Evolutionary conservation across 2,797 vertebrate genomes (phyloP).

Genomic region (Chloroceryle amazona): DNA sequence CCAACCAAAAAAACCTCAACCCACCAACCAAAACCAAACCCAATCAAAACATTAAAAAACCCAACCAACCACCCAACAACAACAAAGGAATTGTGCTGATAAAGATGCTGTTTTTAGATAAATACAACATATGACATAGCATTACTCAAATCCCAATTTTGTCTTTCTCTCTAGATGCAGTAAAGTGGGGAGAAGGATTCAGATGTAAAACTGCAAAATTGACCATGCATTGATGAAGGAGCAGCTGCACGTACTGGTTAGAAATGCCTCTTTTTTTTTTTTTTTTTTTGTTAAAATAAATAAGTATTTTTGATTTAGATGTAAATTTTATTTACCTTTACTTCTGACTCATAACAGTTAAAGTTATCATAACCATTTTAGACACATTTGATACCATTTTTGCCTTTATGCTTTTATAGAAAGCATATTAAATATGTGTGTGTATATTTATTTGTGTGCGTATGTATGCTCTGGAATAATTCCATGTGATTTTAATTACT

Average conservation of each 20-base stretch:
- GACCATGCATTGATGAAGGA: neutral
- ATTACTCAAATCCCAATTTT: conserved; percentile 9
- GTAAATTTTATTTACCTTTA: neutral
- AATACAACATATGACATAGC: neutral
- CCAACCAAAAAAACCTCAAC: no score
- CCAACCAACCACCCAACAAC: no score
- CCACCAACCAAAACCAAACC: no score
- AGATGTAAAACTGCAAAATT: neutral
- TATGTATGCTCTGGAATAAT: neutral
- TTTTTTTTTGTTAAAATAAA: neutral
- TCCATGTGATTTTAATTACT: neutral
- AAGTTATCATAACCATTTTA: neutral
- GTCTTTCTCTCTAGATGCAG: conserved; percentile 49
- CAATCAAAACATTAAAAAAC: no score
- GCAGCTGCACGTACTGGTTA: conserved; percentile 44
- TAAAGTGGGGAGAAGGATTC: conserved; percentile 13
- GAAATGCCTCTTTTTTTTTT: neutral
- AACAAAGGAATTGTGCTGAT: neutral
- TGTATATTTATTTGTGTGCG: neutral
- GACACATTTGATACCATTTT: neutral
- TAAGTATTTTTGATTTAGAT: neutral
- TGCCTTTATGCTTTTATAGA: neutral
- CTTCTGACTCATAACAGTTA: neutral
- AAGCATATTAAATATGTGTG: neutral
- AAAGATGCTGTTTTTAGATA: neutral